A percentile compares a stretch with the other conserved stretches of the same genome.
phyloP scores from a whole-genome alignment of 2,797 vertebrate genomes.

The Myripristis murdjan region DNA sequence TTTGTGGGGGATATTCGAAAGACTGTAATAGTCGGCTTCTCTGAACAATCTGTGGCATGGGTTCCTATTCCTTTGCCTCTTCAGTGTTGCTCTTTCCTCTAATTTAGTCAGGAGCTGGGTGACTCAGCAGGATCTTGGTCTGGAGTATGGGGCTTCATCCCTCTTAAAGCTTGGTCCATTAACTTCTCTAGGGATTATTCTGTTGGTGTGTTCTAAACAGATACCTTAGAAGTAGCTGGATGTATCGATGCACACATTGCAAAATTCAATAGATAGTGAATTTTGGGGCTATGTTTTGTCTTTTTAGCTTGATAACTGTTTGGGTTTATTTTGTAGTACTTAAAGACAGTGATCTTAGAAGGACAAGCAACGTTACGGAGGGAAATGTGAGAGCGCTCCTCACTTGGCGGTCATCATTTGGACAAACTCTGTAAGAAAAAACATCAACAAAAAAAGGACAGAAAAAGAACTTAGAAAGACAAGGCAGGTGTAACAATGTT shows the following conservation, averaged over 20 bases:
- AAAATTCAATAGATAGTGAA: constrained; percentile 67
- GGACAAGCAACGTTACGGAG: constrained; percentile 86
- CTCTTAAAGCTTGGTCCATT: constrained; percentile 84
- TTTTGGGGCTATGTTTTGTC: constrained; percentile 36
- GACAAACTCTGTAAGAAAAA: constrained; percentile 91
- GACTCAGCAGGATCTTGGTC: constrained; percentile 79
- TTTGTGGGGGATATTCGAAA: constrained; percentile 57
- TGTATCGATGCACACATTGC: constrained; percentile 72
- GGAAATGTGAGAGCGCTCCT: constrained; percentile 75
- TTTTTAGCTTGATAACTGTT: constrained; percentile 71
- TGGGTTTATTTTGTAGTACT: constrained; percentile 74
- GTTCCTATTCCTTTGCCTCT: constrained; percentile 68
- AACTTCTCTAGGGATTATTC: constrained; percentile 82
- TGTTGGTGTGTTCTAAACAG: constrained; percentile 80
- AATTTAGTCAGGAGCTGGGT: constrained; percentile 77
- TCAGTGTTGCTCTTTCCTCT: constrained; percentile 74
- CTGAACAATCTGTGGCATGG: constrained; percentile 63
- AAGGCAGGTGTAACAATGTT: not conserved
- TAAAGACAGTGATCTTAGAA: constrained; percentile 87
- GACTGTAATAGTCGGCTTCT: constrained; percentile 67
- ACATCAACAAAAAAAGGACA: constrained; percentile 19
- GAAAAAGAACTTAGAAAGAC: constrained; percentile 10
- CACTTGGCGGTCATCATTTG: constrained; percentile 97
- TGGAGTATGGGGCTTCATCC: constrained; percentile 77
- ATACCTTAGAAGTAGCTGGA: constrained; percentile 78